Evolutionary conservation across 2,888 invertebrate species (phyloP).

Genomic region (Drosophila peninsularis): DNA sequence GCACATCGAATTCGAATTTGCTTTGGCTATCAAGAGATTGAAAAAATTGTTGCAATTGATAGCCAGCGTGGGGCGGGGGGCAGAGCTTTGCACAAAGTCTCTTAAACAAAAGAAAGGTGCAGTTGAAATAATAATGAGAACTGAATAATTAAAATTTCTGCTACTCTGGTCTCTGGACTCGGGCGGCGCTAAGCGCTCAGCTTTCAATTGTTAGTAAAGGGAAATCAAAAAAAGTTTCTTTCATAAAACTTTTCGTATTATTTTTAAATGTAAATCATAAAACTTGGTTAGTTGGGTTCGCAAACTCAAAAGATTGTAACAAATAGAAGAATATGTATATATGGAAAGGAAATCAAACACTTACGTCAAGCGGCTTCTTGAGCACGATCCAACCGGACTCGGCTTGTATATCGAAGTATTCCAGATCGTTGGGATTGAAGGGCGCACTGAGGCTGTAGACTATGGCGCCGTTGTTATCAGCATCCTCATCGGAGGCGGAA

Average conservation of each 20-base stretch:
- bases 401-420: constrained; percentile 98
- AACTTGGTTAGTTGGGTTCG: constrained; percentile 67
- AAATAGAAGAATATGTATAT: constrained; percentile 6
- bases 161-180: constrained; percentile 17
- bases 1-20: constrained; percentile 57
- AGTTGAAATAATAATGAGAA: constrained; percentile 58
- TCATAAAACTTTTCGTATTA: constrained; percentile 13
- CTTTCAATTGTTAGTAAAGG: constrained; percentile 53
- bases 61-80: constrained; percentile 33
- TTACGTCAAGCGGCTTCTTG: constrained; percentile 98
- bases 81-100: constrained; percentile 25
- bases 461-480: constrained; percentile 98
- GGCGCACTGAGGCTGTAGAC: constrained; percentile 95
- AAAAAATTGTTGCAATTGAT: constrained; percentile 12
- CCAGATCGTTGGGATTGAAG: constrained; percentile 94
- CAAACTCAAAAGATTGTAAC: constrained; percentile 52
- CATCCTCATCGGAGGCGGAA: constrained; percentile 98
- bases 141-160: constrained; percentile 30
- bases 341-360: constrained; percentile 86
- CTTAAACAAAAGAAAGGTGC: constrained; percentile 66
- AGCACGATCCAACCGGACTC: constrained; percentile 99
- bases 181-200: constrained; percentile 24
- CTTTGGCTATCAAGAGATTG: constrained; percentile 33
- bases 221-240: constrained; percentile 19
- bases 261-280: constrained; percentile 42